These are phyloP conservation scores for Microtus californicus DNA, from an alignment of 2,797 vertebrate genomes.

Conservation along the genomic window DNA sequence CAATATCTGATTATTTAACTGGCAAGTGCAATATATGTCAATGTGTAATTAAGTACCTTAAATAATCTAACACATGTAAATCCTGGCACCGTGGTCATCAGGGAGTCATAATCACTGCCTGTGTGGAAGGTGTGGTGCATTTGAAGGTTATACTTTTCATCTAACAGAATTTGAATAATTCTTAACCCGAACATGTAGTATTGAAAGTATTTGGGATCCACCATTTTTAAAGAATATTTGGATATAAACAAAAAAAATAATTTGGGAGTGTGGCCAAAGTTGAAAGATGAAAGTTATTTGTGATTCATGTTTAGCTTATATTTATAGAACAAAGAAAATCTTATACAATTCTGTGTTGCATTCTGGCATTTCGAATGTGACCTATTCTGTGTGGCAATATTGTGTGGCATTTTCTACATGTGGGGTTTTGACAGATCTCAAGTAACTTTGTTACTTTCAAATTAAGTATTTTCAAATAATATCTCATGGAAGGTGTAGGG, in stretches of 20 bases:
- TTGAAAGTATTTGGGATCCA: neutral
- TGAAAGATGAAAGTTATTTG: neutral
- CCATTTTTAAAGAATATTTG: neutral
- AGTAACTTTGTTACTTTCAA: neutral
- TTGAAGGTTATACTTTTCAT: neutral
- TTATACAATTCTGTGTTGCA: neutral
- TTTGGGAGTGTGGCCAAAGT: neutral
- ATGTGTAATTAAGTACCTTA: neutral
- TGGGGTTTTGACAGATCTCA: neutral
- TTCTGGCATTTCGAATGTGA: neutral
- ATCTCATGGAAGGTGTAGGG: neutral
- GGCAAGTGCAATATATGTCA: slow-evolving; percentile 8
- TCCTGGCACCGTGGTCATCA: neutral
- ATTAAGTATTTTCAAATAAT: neutral
- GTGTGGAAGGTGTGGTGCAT: neutral
- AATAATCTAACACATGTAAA: slow-evolving; percentile 2
- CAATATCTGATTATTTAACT: neutral
- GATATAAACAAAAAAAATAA: neutral
- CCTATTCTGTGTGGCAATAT: no score
- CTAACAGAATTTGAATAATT: neutral
- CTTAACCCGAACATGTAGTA: neutral
- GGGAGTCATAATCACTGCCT: slow-evolving; percentile 3
- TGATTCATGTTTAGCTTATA: neutral
- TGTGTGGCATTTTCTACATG: neutral
- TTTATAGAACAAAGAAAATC: neutral